Percentiles rank a stretch among this genome's conserved stretches.
Conservation (phyloP, 1,140 invertebrate species). For the Subanguina moxae region DNA sequence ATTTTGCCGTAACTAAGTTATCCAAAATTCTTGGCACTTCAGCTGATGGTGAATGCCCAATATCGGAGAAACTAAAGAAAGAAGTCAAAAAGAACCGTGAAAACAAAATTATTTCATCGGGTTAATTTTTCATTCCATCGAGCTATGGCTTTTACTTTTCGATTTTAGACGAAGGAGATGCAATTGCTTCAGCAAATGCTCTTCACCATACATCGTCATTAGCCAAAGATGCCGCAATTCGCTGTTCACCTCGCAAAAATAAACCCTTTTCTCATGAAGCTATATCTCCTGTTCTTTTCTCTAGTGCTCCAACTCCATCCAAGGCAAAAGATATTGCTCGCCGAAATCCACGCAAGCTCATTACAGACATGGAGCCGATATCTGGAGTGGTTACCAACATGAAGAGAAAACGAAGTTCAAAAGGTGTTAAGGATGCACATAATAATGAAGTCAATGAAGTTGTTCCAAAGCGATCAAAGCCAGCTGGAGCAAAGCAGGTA, state of each 20-base stretch:
- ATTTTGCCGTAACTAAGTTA: background rate
- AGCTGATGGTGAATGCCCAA: conserved; percentile 8
- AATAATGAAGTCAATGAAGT: background rate
- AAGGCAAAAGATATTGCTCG: background rate
- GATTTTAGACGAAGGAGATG: background rate
- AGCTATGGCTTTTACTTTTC: too few relatives aligned
- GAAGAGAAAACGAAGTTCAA: background rate
- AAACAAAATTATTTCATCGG: conserved; percentile 6
- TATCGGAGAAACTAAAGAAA: background rate
- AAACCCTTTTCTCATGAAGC: background rate
- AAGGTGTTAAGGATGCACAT: background rate
- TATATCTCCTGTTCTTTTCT: background rate
- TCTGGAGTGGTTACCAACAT: background rate
- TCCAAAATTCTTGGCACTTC: background rate
- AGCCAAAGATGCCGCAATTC: background rate
- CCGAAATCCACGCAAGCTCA: background rate
- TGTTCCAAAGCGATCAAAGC: background rate
- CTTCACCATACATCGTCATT: background rate
- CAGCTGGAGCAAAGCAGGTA: background rate
- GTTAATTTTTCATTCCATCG: background rate
- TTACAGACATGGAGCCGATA: background rate
- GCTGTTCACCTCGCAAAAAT: background rate
- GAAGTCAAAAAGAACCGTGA: conserved; percentile 5
- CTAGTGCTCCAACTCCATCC: too few relatives aligned
- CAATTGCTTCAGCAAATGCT: background rate